Evolutionary conservation across 2,888 invertebrate species (phyloP).

Genomic region (Pyrgus malvae): DNA sequence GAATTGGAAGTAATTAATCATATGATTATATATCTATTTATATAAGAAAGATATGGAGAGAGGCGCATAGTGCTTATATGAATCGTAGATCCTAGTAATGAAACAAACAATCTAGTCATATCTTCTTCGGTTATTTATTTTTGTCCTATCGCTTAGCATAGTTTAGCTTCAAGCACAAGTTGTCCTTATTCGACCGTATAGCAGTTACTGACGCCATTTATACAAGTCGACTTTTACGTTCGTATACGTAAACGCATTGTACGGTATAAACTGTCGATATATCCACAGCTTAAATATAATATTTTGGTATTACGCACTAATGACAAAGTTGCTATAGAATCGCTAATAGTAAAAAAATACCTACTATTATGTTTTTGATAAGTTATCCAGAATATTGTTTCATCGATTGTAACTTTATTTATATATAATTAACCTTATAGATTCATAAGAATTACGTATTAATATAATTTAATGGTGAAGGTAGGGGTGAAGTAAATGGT

Average conservation of each 20-base stretch:
- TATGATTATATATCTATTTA: constrained; percentile 76
- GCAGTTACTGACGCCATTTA: constrained; percentile 1
- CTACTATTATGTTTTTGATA: constrained; percentile 55
- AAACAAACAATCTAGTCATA: constrained; percentile 80
- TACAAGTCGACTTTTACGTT: constrained; percentile 14
- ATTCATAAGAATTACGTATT: constrained; percentile 45
- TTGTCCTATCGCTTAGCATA: constrained; percentile 78
- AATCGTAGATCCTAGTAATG: constrained; percentile 75
- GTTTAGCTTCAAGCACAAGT: constrained; percentile 79
- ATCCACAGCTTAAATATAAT: constrained; percentile 33
- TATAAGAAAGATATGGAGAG: constrained; percentile 77
- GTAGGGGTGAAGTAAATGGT: constrained; percentile 55
- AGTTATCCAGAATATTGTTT: constrained; percentile 81
- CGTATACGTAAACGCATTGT: background rate
- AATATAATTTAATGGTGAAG: constrained; percentile 51
- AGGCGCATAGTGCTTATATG: constrained; percentile 81
- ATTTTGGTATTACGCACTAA: constrained; percentile 32
- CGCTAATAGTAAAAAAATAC: constrained; percentile 15
- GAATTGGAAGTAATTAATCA: constrained; percentile 76
- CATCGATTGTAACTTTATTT: constrained; percentile 20
- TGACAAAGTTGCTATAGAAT: constrained; percentile 17
- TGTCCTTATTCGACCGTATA: constrained; percentile 30
- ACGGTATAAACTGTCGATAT: constrained; percentile 20
- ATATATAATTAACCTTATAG: constrained; percentile 15
- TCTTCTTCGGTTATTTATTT: constrained; percentile 74